phyloP scores from a whole-genome alignment of 2,888 invertebrate species.

The Acrobasis consociella region DNA sequence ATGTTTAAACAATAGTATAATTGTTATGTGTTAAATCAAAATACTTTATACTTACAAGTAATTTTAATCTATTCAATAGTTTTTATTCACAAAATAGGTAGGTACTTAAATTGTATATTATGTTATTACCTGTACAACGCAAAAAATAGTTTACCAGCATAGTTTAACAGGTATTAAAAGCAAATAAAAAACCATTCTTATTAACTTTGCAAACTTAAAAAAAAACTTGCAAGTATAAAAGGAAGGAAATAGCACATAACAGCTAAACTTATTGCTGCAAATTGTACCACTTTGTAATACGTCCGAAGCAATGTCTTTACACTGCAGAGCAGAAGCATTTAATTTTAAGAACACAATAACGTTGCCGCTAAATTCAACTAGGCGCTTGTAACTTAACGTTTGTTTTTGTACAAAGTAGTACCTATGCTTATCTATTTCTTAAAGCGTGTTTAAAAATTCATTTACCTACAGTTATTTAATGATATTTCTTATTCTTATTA shows the following conservation, averaged over 20 bases:
- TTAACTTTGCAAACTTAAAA: background rate
- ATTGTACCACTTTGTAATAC: conserved; percentile 12
- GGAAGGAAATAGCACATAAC: background rate
- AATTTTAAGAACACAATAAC: conserved; percentile 9
- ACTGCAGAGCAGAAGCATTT: conserved; percentile 12
- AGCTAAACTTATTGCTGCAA: background rate
- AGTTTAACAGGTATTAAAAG: background rate
- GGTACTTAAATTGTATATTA: no score
- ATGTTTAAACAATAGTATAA: no score
- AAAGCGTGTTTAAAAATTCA: no score
- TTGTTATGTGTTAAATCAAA: no score
- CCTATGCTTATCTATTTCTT: no score
- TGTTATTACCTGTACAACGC: no score
- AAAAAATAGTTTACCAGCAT: no score
- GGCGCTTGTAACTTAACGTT: conserved; percentile 1
- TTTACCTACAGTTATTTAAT: no score
- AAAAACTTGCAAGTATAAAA: background rate
- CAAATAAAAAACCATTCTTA: background rate
- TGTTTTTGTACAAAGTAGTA: background rate
- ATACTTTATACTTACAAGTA: no score
- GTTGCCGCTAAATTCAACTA: conserved; percentile 7
- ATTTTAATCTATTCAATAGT: no score
- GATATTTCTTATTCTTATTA: no score
- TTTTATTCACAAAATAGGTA: no score
- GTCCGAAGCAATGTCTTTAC: conserved; percentile 6